phyloP scores from a whole-genome alignment of 2,888 invertebrate genomes.

The Phortica magna region DNA sequence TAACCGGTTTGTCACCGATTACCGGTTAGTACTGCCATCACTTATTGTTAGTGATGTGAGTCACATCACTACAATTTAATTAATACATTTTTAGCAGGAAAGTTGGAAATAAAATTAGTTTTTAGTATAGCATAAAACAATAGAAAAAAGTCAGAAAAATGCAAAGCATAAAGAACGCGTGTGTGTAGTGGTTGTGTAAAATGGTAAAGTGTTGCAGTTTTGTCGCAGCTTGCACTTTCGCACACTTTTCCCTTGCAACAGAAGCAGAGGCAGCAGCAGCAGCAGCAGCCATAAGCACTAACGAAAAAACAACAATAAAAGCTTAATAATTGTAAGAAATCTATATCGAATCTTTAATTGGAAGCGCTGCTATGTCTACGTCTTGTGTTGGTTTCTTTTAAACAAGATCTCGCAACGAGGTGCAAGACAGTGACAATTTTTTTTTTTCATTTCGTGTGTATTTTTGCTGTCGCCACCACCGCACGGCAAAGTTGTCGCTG shows the following conservation, averaged over 20 bases:
- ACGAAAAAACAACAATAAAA: neutral
- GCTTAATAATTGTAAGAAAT: neutral
- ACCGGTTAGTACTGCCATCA: too few relatives aligned
- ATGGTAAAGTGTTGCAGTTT: conserved; percentile 25
- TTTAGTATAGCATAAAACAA: neutral
- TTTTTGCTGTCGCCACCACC: neutral
- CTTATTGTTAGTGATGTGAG: too few relatives aligned
- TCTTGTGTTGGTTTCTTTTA: too few relatives aligned
- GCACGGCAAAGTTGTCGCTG: neutral
- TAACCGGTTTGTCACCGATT: too few relatives aligned
- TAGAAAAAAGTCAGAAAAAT: neutral
- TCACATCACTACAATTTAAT: too few relatives aligned
- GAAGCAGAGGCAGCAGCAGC: neutral
- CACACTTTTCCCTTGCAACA: conserved; percentile 5
- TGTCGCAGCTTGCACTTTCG: conserved; percentile 4
- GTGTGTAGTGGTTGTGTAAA: conserved; percentile 23
- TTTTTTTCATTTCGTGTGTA: neutral
- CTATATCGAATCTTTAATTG: neutral
- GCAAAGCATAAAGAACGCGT: conserved; percentile 12
- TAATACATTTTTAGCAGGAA: too few relatives aligned
- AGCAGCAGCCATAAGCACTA: neutral
- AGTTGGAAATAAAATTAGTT: neutral
- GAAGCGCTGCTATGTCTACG: too few relatives aligned
- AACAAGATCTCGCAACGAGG: too few relatives aligned
- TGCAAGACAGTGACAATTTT: neutral